Evolutionary conservation across 1,140 invertebrate genomes (phyloP).

Genomic region (Chelonus insularis): DNA sequence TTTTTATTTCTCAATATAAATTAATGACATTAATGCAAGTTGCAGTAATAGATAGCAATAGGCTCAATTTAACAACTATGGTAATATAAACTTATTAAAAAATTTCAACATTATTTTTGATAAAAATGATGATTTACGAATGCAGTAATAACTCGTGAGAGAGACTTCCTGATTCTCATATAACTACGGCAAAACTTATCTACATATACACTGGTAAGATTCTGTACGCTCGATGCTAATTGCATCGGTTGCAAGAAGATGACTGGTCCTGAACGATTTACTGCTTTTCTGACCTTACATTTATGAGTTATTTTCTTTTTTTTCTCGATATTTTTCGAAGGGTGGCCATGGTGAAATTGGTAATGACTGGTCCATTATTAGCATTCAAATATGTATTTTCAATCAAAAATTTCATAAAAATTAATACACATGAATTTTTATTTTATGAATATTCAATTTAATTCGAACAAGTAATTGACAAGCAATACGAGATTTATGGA

Average conservation of each 20-base stretch:
- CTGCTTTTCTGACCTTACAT: not conserved
- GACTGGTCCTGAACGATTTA: not conserved
- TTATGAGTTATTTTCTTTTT: slow-evolving; percentile 3
- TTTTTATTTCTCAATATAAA: too few relatives aligned
- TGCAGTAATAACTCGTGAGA: not conserved
- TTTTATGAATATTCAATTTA: too few relatives aligned
- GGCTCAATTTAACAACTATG: too few relatives aligned
- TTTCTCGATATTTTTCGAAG: not conserved
- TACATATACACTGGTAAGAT: not conserved
- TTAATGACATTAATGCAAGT: too few relatives aligned
- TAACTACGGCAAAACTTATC: not conserved
- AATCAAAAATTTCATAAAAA: not conserved
- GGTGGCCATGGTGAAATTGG: not conserved
- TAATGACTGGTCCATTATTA: not conserved
- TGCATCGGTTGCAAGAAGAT: slow-evolving; percentile 8
- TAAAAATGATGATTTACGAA: slow-evolving; percentile 1
- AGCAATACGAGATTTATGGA: too few relatives aligned
- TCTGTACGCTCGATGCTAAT: not conserved
- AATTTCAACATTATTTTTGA: not conserved
- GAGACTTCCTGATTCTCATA: slow-evolving; percentile 5
- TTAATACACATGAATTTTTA: not conserved
- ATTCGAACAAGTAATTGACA: too few relatives aligned
- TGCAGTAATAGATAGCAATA: too few relatives aligned
- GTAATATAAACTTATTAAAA: not conserved
- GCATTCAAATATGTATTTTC: not conserved